These are phyloP conservation scores for Venustaconcha ellipsiformis DNA, from an alignment of 1,140 invertebrate species.

Conservation along the genomic window DNA sequence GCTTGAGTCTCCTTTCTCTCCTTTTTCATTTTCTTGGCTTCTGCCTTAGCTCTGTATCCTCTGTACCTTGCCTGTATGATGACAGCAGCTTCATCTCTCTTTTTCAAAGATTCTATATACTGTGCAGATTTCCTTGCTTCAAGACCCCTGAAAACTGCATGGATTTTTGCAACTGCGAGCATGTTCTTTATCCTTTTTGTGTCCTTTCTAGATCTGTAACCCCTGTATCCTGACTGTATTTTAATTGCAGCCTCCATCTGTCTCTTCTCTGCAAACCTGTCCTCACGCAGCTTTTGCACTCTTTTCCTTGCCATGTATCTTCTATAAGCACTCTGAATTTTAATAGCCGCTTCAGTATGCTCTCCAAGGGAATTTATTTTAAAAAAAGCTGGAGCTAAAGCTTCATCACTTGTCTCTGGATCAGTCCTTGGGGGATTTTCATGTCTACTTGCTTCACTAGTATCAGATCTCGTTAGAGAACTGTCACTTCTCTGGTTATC, in stretches of 20 bases:
- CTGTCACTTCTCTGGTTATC: too few species aligned
- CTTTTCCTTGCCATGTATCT: slow-evolving; percentile 6
- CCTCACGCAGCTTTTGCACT: neutral
- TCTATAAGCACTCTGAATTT: slow-evolving; percentile 23
- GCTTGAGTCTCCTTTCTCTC: slow-evolving; percentile 18
- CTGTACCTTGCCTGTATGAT: slow-evolving; percentile 18
- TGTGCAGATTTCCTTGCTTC: slow-evolving; percentile 3
- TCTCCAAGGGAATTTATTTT: too few species aligned
- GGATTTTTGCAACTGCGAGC: slow-evolving; percentile 1
- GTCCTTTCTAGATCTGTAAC: slow-evolving; percentile 9
- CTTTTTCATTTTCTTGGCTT: slow-evolving; percentile 1
- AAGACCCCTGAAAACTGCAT: slow-evolving; percentile 14
- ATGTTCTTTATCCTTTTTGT: too few species aligned
- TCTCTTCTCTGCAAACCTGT: neutral
- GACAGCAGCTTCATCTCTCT: slow-evolving; percentile 9
- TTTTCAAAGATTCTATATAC: neutral
- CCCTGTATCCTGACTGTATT: slow-evolving; percentile 23
- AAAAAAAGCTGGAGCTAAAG: too few species aligned
- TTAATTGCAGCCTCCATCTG: neutral
- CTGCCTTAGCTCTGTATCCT: slow-evolving; percentile 10
- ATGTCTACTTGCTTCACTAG: too few species aligned
- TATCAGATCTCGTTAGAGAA: too few species aligned
- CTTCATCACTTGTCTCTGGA: too few species aligned
- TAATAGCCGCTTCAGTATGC: neutral
- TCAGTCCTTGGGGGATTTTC: too few species aligned